These are phyloP conservation scores for Trigoniulus corallinus DNA, from an alignment of 1,140 invertebrate genomes.

Conservation along the genomic window DNA sequence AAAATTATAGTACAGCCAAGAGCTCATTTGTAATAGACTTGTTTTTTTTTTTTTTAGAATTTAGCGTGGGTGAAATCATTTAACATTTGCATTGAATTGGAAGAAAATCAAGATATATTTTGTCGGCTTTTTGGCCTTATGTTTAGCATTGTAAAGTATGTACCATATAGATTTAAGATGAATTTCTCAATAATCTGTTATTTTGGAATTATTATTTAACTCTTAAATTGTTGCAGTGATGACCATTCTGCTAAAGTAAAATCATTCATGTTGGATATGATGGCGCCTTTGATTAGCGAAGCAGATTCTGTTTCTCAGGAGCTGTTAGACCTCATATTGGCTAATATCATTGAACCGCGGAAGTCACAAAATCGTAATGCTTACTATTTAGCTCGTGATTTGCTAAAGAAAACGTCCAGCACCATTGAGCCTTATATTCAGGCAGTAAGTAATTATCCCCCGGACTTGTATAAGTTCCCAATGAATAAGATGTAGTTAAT, in stretches of 20 bases:
- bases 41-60: slow-evolving; percentile 55
- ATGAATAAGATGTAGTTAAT: background rate
- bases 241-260: slow-evolving; percentile 92
- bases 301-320: slow-evolving; percentile 89
- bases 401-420: slow-evolving; percentile 75
- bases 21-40: too few relatives aligned
- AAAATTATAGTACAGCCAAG: too few relatives aligned
- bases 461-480: slow-evolving; percentile 4
- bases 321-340: slow-evolving; percentile 79
- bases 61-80: slow-evolving; percentile 96
- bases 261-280: slow-evolving; percentile 87
- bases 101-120: slow-evolving; percentile 94
- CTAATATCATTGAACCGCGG: slow-evolving; percentile 89
- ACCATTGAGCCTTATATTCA: slow-evolving; percentile 89
- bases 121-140: slow-evolving; percentile 85
- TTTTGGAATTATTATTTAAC: slow-evolving; percentile 2
- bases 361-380: slow-evolving; percentile 82
- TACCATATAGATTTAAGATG: slow-evolving; percentile 12
- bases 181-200: background rate
- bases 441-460: slow-evolving; percentile 46
- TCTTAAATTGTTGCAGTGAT: slow-evolving; percentile 48
- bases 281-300: slow-evolving; percentile 84
- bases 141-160: slow-evolving; percentile 90
- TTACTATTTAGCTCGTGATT: slow-evolving; percentile 74
- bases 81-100: slow-evolving; percentile 96